Conservation (phyloP, 2,113 vertebrate species). For the Ellobius talpinus region DNA sequence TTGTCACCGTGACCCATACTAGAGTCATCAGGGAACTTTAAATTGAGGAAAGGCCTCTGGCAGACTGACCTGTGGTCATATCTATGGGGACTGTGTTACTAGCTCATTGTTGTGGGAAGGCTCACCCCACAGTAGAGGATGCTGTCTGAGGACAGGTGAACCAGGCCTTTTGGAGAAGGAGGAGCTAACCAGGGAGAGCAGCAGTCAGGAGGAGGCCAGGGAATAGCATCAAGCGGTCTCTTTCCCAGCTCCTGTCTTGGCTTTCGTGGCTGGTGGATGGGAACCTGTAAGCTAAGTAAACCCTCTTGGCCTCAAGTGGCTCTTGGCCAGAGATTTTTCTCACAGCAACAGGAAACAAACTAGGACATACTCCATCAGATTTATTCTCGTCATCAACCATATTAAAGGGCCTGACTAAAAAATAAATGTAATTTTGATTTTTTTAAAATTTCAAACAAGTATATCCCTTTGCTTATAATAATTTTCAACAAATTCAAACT, state of each 20-base stretch:
- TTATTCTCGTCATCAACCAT: not conserved
- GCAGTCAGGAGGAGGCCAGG: not conserved
- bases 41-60: not conserved
- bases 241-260: not conserved
- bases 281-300: not conserved
- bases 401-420: not conserved
- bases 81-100: not conserved
- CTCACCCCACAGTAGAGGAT: too few relatives aligned
- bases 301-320: not conserved
- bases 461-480: not conserved
- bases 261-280: not conserved
- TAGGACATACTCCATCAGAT: not conserved
- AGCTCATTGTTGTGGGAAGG: not conserved
- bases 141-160: not conserved
- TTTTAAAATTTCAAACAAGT: not conserved
- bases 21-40: not conserved
- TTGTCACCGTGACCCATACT: not conserved
- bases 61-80: not conserved
- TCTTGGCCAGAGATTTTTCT: not conserved
- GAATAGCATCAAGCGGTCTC: not conserved
- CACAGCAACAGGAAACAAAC: not conserved
- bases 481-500: not conserved
- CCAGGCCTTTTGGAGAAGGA: not conserved
- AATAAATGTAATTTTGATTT: not conserved
- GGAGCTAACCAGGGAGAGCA: not conserved